Conservation (phyloP, 1,140 invertebrate genomes). For the Trissolcus basalis region DNA sequence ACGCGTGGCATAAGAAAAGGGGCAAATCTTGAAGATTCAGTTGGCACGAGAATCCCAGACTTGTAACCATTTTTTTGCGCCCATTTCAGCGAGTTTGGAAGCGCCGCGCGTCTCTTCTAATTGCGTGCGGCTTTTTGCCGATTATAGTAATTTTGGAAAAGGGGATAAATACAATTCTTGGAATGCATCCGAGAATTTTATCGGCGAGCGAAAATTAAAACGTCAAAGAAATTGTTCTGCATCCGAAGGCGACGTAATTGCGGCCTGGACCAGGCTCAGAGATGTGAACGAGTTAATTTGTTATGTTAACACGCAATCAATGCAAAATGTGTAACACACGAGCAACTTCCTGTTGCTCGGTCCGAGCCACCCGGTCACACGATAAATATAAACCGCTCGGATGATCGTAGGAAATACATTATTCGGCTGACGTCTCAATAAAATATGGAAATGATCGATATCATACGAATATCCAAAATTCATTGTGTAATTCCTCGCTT, state of each 20-base stretch:
- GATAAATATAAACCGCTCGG: constrained; percentile 39
- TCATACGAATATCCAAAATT: constrained; percentile 30
- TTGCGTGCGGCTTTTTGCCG: constrained; percentile 29
- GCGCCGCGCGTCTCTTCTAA: constrained; percentile 17
- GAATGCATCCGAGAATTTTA: constrained; percentile 35
- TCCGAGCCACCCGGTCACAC: constrained; percentile 25
- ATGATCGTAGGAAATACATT: constrained; percentile 49
- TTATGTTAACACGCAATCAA: constrained; percentile 36
- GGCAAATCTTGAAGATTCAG: constrained; percentile 9
- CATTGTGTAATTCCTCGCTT: constrained; percentile 32
- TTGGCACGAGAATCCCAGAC: constrained; percentile 4
- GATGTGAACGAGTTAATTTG: constrained; percentile 46
- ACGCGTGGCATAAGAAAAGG: constrained; percentile 17
- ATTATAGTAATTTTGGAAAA: constrained; percentile 35
- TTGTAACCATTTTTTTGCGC: constrained; percentile 17
- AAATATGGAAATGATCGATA: constrained; percentile 41
- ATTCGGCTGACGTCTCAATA: constrained; percentile 49
- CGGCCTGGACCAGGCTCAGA: constrained; percentile 21
- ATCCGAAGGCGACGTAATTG: constrained; percentile 45
- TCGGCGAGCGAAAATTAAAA: constrained; percentile 11
- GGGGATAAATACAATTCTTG: constrained; percentile 13
- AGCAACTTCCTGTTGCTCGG: constrained; percentile 45
- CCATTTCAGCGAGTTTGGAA: neutral
- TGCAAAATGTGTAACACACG: constrained; percentile 33
- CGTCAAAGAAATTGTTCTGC: constrained; percentile 22